Evolutionary conservation across 2,113 vertebrate genomes (phyloP), one percentile per base, ranked within the genome.

Genomic region (Vicugna pacos): DNA sequence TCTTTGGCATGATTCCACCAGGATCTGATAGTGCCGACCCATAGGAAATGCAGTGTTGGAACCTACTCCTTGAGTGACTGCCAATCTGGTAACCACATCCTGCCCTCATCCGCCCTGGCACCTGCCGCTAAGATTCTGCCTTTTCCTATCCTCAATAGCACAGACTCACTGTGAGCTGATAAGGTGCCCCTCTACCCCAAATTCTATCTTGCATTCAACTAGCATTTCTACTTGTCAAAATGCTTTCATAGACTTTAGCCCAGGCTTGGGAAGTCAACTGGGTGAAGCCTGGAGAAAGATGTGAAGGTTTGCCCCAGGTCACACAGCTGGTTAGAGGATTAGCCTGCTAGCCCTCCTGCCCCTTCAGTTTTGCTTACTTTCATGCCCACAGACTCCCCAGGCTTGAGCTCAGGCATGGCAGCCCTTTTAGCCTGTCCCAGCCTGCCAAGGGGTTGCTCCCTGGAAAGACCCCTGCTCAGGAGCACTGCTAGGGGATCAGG

Each of bases 11-110:
- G 52, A 77, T 79, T 95, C 91, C 94, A 97, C 79, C 73, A 94
- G 82, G 93, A 98, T 96, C 93, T 91, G 85, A 95, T 54, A 58
- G 14, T 70, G 56, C 94, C 20, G 2, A 93, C 85, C 82, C 94
- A n/a, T 89, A 95, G 92, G 84, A 96, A 97, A 84, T 22, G 81
- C 16, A 32, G 30, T 77, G 60, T 97, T 95, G 94, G 79, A 96
- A 93, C 89, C 46, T 67, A 96, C 77, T 89, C 60, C 72, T 97
- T 97, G 97, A 96, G 69, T 70, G 52, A 70, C 62, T 97, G 97
- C 97, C 98, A 98, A 64, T 38, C 60, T 86, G 80, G 81, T 96
- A 97, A 98, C 96, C 97, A 97, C 97, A 98, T 97, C 96, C 97
- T 97, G 95, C 85, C 56, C 82, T 97, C 82, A 97, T 96, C 97